phyloP scores from a whole-genome alignment of 2,888 invertebrate genomes.

The Allolobophora icterica region DNA sequence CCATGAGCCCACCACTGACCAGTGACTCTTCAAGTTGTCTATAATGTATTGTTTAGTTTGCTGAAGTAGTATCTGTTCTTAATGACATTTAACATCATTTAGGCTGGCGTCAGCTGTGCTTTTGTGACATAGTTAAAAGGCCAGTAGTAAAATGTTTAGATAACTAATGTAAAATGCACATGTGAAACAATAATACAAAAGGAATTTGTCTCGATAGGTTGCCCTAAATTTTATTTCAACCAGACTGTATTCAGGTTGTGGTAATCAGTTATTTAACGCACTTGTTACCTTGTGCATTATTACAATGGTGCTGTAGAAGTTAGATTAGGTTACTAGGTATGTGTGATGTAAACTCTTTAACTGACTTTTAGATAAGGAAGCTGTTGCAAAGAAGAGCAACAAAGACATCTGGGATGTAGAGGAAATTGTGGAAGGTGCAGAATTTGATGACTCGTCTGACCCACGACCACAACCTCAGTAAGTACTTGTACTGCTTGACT shows the following conservation, averaged over 20 bases:
- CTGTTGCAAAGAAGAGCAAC: slow-evolving; percentile 17
- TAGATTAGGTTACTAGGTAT: not conserved
- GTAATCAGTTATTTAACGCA: not conserved
- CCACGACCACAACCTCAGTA: slow-evolving; percentile 64
- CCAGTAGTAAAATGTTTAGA: too few relatives aligned
- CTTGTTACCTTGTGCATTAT: not conserved
- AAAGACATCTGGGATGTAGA: slow-evolving; percentile 64
- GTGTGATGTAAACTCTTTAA: not conserved
- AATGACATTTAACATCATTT: too few relatives aligned
- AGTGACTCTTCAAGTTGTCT: too few relatives aligned
- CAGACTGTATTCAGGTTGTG: not conserved
- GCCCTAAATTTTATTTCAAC: not conserved
- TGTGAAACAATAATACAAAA: not conserved
- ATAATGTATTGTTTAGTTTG: too few relatives aligned
- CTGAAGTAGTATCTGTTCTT: too few relatives aligned
- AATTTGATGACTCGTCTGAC: slow-evolving; percentile 61
- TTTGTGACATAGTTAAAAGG: too few relatives aligned
- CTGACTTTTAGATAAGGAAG: not conserved
- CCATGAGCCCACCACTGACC: too few relatives aligned
- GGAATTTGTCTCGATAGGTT: not conserved
- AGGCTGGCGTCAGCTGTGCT: too few relatives aligned
- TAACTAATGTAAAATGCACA: not conserved
- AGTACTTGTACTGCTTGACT: slow-evolving; percentile 31
- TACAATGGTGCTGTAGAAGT: not conserved
- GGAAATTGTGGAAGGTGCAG: slow-evolving; percentile 61